Evolutionary conservation across 1,140 invertebrate species (phyloP).

Genomic region (Bombus huntii): DNA sequence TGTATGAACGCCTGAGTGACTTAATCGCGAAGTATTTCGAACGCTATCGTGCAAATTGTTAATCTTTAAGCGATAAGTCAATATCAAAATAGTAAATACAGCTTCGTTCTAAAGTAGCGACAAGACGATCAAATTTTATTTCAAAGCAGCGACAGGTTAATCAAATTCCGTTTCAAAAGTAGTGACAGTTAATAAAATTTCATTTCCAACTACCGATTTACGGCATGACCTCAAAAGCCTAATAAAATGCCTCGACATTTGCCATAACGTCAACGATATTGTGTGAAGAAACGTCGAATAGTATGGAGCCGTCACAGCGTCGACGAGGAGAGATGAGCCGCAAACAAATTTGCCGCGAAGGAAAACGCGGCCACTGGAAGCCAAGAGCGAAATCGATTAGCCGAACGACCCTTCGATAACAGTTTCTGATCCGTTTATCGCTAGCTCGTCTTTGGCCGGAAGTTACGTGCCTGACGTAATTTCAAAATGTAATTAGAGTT

Average conservation of each 20-base stretch:
- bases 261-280: not conserved
- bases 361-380: not conserved
- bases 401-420: conserved; percentile 18
- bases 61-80: too few relatives aligned
- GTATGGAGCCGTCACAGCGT: not conserved
- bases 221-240: not conserved
- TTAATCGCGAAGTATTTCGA: too few relatives aligned
- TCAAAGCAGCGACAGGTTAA: too few relatives aligned
- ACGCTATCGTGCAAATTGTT: too few relatives aligned
- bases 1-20: too few relatives aligned
- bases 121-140: too few relatives aligned
- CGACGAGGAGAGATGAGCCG: not conserved
- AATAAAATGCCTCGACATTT: not conserved
- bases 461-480: conserved; percentile 42
- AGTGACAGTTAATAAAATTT: too few relatives aligned
- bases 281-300: not conserved
- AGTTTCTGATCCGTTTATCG: conserved; percentile 45
- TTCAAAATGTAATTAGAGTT: conserved; percentile 38
- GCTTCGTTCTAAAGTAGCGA: too few relatives aligned
- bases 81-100: too few relatives aligned
- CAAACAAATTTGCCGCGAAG: not conserved
- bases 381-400: conserved; percentile 27
- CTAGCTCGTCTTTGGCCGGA: conserved; percentile 32
- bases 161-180: too few relatives aligned
- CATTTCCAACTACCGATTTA: not conserved